Conservation (phyloP, 1,140 invertebrate genomes). For the Listronotus oregonensis region DNA sequence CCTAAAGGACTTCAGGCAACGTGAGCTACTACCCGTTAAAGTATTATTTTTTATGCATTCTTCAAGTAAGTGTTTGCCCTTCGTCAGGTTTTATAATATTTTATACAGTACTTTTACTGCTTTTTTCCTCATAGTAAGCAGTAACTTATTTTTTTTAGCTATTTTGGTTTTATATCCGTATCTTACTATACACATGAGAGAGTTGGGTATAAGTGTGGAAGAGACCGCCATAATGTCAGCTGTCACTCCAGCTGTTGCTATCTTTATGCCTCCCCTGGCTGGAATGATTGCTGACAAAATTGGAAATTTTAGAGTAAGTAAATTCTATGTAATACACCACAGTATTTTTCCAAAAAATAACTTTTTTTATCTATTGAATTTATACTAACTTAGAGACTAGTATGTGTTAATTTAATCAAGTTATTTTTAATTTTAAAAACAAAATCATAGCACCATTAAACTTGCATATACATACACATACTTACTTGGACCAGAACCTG, state of each 20-base stretch:
- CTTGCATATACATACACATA: no score
- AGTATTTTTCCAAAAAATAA: neutral
- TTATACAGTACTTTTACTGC: neutral
- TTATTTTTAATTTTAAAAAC: no score
- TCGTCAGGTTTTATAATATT: no score
- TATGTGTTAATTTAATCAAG: no score
- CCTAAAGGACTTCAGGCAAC: conserved; percentile 71
- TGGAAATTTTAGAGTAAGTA: conserved; percentile 78
- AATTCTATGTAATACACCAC: conserved; percentile 4
- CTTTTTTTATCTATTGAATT: neutral
- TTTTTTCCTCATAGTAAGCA: no score
- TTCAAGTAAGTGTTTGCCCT: conserved; percentile 70
- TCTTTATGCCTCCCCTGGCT: conserved; percentile 78
- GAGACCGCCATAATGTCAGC: conserved; percentile 87
- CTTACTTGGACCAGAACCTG: no score
- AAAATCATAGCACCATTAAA: no score
- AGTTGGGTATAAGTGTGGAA: conserved; percentile 79
- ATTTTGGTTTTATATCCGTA: conserved; percentile 81
- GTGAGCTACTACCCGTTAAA: conserved; percentile 73
- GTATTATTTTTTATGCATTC: conserved; percentile 77
- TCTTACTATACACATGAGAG: conserved; percentile 83
- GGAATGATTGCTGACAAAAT: conserved; percentile 79
- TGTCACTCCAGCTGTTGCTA: conserved; percentile 75
- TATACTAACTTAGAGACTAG: no score
- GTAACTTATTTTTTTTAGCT: conserved; percentile 62